A percentile compares a stretch with the other conserved stretches of the same genome.
phyloP scores from a whole-genome alignment of 2,797 vertebrate species.

The Pangasius djambal region DNA sequence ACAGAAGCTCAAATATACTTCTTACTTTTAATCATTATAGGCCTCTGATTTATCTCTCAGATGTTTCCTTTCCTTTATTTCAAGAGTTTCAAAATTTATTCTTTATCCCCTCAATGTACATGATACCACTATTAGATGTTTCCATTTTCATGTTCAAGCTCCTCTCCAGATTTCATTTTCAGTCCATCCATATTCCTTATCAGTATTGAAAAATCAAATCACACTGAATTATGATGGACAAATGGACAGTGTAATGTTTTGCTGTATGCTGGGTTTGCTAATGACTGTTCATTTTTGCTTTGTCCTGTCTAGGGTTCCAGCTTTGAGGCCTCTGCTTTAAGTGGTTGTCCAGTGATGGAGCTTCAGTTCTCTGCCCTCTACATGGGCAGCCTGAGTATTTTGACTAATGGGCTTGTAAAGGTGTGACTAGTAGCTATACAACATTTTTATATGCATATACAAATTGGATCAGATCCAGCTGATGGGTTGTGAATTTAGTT shows the following conservation, averaged over 20 bases:
- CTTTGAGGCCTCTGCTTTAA: conserved; percentile 15
- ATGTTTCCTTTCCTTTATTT: background rate
- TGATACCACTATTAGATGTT: background rate
- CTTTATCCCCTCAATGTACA: background rate
- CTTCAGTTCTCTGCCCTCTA: conserved; percentile 48
- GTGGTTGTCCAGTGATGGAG: conserved; percentile 26
- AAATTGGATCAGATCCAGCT: background rate
- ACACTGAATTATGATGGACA: background rate
- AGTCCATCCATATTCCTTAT: background rate
- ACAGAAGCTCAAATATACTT: background rate
- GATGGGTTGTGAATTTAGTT: background rate
- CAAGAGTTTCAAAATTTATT: background rate
- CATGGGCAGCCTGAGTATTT: conserved; percentile 46
- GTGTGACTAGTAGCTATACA: conserved; percentile 21
- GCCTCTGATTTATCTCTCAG: background rate
- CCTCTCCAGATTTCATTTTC: background rate
- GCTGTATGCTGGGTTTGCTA: background rate
- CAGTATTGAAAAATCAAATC: background rate
- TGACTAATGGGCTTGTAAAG: conserved; percentile 38
- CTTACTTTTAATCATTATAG: background rate
- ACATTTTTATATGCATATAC: background rate
- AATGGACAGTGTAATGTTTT: too few species aligned
- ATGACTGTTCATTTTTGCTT: background rate
- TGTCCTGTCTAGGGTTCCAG: conserved; percentile 15
- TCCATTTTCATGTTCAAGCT: background rate